phyloP scores from a whole-genome alignment of 2,888 invertebrate species.

The Standfussiana lucernea region DNA sequence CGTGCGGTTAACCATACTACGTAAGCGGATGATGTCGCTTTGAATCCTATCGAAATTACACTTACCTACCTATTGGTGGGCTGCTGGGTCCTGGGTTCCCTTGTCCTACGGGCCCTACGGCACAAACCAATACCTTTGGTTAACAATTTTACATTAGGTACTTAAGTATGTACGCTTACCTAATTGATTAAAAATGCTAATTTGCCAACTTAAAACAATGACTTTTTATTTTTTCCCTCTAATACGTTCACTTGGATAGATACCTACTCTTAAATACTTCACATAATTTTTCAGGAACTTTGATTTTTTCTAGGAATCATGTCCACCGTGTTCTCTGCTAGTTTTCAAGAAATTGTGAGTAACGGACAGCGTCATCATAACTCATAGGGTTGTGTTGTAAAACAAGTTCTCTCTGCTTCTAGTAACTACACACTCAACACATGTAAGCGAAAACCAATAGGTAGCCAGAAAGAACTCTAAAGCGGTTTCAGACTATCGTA shows the following conservation, averaged over 20 bases:
- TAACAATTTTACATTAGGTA: neutral
- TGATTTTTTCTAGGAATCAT: neutral
- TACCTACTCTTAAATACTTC: too few species aligned
- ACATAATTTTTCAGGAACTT: too few species aligned
- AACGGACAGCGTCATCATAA: conserved; percentile 5
- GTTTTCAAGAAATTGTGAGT: conserved; percentile 12
- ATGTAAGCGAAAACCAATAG: neutral
- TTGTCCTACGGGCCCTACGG: neutral
- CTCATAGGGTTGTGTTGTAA: neutral
- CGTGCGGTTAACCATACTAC: neutral
- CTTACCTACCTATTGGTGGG: neutral
- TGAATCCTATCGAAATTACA: neutral
- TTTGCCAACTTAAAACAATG: neutral
- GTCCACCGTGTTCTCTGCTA: neutral
- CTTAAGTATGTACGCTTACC: neutral
- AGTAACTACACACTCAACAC: neutral
- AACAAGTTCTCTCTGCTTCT: neutral
- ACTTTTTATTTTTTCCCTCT: neutral
- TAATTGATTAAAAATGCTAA: neutral
- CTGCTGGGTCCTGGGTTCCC: neutral
- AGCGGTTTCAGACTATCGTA: neutral
- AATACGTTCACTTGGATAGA: neutral
- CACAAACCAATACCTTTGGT: neutral
- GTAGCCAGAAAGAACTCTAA: neutral
- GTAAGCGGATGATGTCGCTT: neutral